A percentile compares a stretch with the other conserved stretches of the same genome.
Conservation (phyloP, 2,888 invertebrate genomes). For the Tribolium freemani region DNA sequence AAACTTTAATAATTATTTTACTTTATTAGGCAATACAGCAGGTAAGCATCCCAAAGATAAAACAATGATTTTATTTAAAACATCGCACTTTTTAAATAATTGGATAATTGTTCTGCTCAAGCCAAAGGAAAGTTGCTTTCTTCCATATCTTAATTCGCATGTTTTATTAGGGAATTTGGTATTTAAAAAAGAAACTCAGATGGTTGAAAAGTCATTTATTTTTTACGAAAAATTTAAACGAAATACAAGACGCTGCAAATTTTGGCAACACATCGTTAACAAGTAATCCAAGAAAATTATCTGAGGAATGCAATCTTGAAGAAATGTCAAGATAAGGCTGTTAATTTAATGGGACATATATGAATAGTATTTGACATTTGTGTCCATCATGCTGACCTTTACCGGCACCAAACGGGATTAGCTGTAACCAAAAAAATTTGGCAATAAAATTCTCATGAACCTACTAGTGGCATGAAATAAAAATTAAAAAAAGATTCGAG, state of each 20-base stretch:
- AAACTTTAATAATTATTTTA: too few species aligned
- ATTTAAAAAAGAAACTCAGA: background rate
- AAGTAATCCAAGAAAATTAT: background rate
- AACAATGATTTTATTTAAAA: too few species aligned
- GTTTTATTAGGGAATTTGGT: too few species aligned
- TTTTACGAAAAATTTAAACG: background rate
- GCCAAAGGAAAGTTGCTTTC: too few species aligned
- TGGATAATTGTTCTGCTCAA: too few species aligned
- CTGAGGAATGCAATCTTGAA: slow-evolving; percentile 22
- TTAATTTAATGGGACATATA: slow-evolving; percentile 24
- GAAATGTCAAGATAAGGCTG: slow-evolving; percentile 21
- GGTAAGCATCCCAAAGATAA: too few species aligned
- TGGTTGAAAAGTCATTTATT: too few species aligned
- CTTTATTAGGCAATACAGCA: too few species aligned
- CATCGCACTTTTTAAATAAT: too few species aligned
- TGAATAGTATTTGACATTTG: slow-evolving; percentile 19
- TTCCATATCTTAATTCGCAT: too few species aligned
- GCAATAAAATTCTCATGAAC: background rate
- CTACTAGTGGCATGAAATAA: background rate
- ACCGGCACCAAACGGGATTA: background rate
- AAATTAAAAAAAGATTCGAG: background rate
- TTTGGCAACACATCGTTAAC: background rate
- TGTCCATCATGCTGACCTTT: slow-evolving; percentile 18
- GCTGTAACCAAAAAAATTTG: slow-evolving; percentile 1
- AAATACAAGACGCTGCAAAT: background rate